Evolutionary conservation across 2,888 invertebrate genomes (phyloP).

Genomic region (Melanophora roralis): DNA sequence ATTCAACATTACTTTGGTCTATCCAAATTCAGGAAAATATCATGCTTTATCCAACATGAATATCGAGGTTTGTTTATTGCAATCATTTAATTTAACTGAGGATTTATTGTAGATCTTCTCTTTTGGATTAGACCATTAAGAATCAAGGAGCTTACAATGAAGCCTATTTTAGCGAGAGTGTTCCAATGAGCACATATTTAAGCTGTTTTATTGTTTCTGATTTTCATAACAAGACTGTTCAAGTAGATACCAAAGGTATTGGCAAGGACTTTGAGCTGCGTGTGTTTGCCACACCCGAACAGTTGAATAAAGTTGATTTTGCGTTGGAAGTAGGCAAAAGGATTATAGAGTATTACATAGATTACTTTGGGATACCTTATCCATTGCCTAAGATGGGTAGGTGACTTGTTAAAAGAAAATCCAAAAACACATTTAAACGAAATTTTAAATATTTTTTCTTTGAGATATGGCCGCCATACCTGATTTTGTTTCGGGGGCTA

Average conservation of each 20-base stretch:
- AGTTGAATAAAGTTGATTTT: conserved; percentile 86
- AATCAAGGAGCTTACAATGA: conserved; percentile 79
- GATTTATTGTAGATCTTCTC: not conserved
- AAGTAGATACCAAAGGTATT: conserved; percentile 79
- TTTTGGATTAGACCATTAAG: conserved; percentile 43
- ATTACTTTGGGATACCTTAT: conserved; percentile 90
- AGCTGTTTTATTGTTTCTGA: conserved; percentile 95
- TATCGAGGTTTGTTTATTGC: conserved; percentile 77
- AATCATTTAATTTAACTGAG: no score
- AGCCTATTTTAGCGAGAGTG: conserved; percentile 87
- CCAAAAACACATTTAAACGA: not conserved
- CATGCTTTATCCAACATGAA: conserved; percentile 94
- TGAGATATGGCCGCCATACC: conserved; percentile 76
- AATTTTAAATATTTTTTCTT: not conserved
- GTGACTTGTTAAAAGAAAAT: not conserved
- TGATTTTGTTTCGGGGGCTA: conserved; percentile 84
- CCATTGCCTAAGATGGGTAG: conserved; percentile 93
- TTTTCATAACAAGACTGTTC: conserved; percentile 80
- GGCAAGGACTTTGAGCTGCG: conserved; percentile 82
- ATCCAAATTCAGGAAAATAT: conserved; percentile 82
- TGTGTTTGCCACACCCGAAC: conserved; percentile 86
- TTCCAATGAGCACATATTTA: conserved; percentile 96
- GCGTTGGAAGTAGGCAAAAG: conserved; percentile 85
- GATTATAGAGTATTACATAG: conserved; percentile 88
- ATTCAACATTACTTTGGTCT: conserved; percentile 86